phyloP scores from a whole-genome alignment of 30 jellyfish, hydroid and myxozoan genomes.

The Pelagia noctiluca region DNA sequence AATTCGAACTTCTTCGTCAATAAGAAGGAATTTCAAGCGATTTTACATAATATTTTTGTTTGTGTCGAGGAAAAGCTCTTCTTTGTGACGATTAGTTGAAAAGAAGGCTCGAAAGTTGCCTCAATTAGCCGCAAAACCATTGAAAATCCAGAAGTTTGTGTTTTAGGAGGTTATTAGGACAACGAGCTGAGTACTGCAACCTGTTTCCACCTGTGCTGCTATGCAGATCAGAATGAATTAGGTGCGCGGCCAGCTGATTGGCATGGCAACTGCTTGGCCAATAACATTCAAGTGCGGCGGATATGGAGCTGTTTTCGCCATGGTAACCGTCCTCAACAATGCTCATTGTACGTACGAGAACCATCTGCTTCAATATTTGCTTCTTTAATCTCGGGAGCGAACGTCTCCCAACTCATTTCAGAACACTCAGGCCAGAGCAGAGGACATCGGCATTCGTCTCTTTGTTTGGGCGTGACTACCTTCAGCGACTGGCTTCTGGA shows the following conservation, averaged over 20 bases:
- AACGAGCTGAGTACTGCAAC: conserved; percentile 68
- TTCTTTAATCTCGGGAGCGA: conserved; percentile 25
- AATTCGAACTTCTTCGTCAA: no score
- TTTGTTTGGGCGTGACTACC: conserved; percentile 30
- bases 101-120: no score
- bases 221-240: conserved; percentile 64
- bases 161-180: background rate
- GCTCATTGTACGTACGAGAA: conserved; percentile 14
- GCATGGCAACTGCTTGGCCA: conserved; percentile 67
- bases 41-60: no score
- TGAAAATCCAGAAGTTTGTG: background rate
- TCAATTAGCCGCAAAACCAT: no score
- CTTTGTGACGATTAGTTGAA: no score
- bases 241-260: conserved; percentile 58
- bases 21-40: no score
- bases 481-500: no score
- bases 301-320: conserved; percentile 66
- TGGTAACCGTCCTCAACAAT: conserved; percentile 77
- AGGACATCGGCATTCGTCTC: conserved; percentile 49
- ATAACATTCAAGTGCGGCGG: conserved; percentile 16
- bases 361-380: conserved; percentile 65
- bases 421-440: conserved; percentile 21
- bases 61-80: no score
- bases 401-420: conserved; percentile 49
- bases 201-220: conserved; percentile 93